Conservation (phyloP, 2,797 vertebrate species). For the Sitta carolinensis region DNA sequence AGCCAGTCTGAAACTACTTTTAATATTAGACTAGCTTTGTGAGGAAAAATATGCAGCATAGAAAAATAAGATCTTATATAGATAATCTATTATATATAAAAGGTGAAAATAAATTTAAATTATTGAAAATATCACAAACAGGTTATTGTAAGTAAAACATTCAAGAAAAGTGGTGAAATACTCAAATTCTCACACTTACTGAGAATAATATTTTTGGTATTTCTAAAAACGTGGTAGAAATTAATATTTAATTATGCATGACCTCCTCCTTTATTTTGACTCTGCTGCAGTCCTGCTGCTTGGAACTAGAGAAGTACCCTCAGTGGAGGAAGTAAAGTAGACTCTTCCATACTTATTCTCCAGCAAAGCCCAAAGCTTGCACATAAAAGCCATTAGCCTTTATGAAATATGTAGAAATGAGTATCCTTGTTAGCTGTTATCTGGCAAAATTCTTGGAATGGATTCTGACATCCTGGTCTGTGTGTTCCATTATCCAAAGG, state of each 20-base stretch:
- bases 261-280: conserved; percentile 23
- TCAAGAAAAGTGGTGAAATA: not conserved
- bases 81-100: not conserved
- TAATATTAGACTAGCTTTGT: not conserved
- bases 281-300: not conserved
- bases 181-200: not conserved
- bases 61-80: not conserved
- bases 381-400: not conserved
- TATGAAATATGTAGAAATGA: conserved; percentile 35
- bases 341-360: not conserved
- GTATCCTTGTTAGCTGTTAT: conserved; percentile 33
- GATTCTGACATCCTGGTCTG: conserved; percentile 15
- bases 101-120: not conserved
- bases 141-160: not conserved
- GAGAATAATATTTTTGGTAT: not conserved
- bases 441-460: conserved; percentile 9
- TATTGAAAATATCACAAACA: not conserved
- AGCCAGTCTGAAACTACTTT: not conserved
- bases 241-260: conserved; percentile 37
- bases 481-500: conserved; percentile 26
- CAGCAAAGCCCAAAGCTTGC: conserved; percentile 15
- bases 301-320: not conserved
- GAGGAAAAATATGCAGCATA: not conserved
- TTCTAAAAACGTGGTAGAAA: conserved; percentile 3
- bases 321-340: conserved; percentile 10